Evolutionary conservation across 2,797 vertebrate genomes (phyloP).

Genomic region (Manis crassicaudata): DNA sequence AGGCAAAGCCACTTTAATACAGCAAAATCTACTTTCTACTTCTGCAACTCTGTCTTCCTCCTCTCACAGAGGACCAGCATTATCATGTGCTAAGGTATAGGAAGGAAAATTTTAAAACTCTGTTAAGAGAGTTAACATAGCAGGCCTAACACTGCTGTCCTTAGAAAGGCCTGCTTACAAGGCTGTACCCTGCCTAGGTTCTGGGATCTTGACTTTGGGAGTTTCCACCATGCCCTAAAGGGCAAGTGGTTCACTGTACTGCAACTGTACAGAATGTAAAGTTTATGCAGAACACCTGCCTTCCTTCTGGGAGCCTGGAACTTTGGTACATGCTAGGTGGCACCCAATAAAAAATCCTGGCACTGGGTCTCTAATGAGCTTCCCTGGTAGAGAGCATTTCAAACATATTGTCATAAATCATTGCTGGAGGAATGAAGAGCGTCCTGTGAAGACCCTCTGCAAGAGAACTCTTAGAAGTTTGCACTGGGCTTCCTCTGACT

Average conservation of each 20-base stretch:
- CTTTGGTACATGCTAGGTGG: neutral
- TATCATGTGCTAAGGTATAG: neutral
- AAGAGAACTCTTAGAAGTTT: neutral
- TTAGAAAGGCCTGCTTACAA: neutral
- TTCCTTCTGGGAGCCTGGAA: constrained; percentile 29
- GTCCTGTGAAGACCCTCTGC: neutral
- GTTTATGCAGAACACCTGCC: constrained; percentile 18
- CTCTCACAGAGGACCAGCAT: neutral
- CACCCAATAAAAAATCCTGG: neutral
- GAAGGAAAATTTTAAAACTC: neutral
- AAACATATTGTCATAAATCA: neutral
- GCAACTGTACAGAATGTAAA: neutral
- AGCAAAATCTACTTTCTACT: constrained; percentile 13
- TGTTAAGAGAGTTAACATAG: neutral
- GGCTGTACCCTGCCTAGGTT: neutral
- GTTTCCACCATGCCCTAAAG: neutral
- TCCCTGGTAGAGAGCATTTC: neutral
- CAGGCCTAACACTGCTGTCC: neutral
- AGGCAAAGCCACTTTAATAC: neutral
- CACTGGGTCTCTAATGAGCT: neutral
- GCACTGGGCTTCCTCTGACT: neutral
- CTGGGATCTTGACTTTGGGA: neutral
- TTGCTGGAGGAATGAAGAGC: neutral
- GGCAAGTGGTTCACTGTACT: neutral
- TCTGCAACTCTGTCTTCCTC: neutral